A percentile compares a stretch with the other conserved stretches of the same genome.
Evolutionary conservation across 1,140 invertebrate species (phyloP).

Genomic region (Psilanteris sp.): DNA sequence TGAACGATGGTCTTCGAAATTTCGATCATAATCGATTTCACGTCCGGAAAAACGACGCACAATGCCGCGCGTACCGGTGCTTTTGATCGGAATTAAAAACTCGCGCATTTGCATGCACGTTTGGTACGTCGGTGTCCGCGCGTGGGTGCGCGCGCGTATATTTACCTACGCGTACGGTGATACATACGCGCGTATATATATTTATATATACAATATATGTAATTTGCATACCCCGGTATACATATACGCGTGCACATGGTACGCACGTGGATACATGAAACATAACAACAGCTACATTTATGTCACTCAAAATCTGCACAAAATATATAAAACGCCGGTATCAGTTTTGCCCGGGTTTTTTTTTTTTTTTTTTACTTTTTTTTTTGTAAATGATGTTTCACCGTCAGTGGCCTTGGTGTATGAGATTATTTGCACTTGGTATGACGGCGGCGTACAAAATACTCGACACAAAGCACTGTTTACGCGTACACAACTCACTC

Average conservation of each 20-base stretch:
- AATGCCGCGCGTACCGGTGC: not conserved
- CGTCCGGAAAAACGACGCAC: not conserved
- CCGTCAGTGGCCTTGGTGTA: slow-evolving; percentile 30
- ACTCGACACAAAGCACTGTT: slow-evolving; percentile 30
- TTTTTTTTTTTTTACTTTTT: no score
- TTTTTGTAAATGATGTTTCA: slow-evolving; percentile 21
- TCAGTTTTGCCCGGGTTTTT: slow-evolving; percentile 30
- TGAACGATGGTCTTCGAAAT: slow-evolving; percentile 11
- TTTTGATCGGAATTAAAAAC: slow-evolving; percentile 4
- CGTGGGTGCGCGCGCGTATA: no score
- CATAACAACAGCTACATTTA: slow-evolving; percentile 29
- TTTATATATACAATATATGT: slow-evolving; percentile 26
- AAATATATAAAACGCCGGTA: slow-evolving; percentile 20
- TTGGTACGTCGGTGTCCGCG: no score
- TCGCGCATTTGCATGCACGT: slow-evolving; percentile 24
- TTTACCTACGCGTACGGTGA: no score
- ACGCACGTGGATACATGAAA: no score
- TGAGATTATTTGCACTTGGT: slow-evolving; percentile 30
- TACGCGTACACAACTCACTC: slow-evolving; percentile 46
- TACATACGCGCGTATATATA: no score
- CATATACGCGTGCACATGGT: no score
- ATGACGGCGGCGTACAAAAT: slow-evolving; percentile 15
- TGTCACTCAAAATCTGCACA: slow-evolving; percentile 29
- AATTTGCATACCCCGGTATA: no score
- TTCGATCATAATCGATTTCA: slow-evolving; percentile 2